These are phyloP conservation scores for Syndactyla subalaris DNA, from an alignment of 2,797 vertebrate species.

Conservation along the genomic window DNA sequence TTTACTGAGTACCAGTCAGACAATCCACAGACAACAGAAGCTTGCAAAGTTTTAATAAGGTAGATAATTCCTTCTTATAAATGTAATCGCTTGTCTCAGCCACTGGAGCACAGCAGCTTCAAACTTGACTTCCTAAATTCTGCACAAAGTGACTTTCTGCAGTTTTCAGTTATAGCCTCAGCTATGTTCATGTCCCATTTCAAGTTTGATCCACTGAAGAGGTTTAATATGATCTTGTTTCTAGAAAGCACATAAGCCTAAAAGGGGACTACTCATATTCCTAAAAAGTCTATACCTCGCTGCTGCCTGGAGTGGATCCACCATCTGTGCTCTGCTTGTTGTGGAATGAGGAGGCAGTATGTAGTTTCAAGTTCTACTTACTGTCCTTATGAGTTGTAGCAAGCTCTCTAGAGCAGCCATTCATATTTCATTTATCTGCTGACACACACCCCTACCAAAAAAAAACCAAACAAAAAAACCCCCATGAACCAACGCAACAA, in stretches of 20 bases:
- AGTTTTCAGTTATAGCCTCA: neutral
- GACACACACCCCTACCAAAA: neutral
- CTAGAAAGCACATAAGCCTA: neutral
- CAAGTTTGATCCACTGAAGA: neutral
- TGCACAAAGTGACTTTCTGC: neutral
- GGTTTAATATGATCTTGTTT: neutral
- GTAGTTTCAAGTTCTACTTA: neutral
- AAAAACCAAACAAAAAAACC: neutral
- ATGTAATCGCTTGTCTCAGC: neutral
- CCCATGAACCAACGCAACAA: neutral
- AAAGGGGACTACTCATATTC: neutral
- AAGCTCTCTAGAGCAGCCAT: neutral
- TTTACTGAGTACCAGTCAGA: constrained; percentile 25
- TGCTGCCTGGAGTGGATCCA: neutral
- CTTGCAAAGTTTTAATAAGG: constrained; percentile 43
- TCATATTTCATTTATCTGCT: neutral
- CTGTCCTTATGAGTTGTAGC: neutral
- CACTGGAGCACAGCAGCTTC: constrained; percentile 19
- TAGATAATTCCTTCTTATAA: constrained; percentile 30
- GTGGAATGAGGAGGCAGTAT: neutral
- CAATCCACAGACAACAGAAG: constrained; percentile 33
- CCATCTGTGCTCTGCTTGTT: neutral
- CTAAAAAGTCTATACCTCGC: neutral
- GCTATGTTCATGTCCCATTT: neutral
- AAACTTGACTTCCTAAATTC: neutral